phyloP scores from a whole-genome alignment of 2,113 vertebrate genomes.

The Heterochromis multidens region DNA sequence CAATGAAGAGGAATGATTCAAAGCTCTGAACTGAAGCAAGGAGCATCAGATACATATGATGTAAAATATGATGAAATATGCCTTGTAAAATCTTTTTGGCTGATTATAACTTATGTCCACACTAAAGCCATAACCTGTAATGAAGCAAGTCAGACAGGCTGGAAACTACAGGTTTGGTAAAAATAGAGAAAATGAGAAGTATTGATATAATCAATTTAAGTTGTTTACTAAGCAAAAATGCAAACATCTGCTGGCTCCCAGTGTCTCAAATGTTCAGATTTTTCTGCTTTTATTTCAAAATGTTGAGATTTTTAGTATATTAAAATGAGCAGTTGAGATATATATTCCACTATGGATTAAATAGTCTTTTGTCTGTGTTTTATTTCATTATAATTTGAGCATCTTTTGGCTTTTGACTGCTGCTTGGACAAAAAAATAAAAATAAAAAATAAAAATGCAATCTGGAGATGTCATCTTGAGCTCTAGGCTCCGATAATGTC shows the following conservation, averaged over 20 bases:
- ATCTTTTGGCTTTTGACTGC: neutral
- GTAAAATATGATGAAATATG: too few relatives aligned
- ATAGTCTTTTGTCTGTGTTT: neutral
- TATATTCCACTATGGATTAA: neutral
- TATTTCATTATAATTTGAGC: neutral
- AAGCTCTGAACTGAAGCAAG: neutral
- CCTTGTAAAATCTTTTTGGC: too few relatives aligned
- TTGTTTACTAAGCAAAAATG: neutral
- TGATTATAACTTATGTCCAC: neutral
- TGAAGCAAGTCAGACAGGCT: accelerated
- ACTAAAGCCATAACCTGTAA: neutral
- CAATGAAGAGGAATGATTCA: neutral
- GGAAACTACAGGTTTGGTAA: accelerated
- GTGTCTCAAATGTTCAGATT: neutral
- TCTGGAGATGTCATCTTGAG: neutral
- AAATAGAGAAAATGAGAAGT: accelerated
- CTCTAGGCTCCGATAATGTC: accelerated
- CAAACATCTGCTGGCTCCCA: neutral
- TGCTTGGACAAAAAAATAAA: neutral
- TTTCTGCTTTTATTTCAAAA: accelerated
- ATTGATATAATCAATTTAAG: too few relatives aligned
- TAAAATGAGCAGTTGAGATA: neutral
- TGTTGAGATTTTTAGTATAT: neutral
- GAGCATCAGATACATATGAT: too few relatives aligned
- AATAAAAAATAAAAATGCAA: too few relatives aligned